Conservation (phyloP, 2,797 vertebrate genomes). For the Micrastur ruficollis region DNA sequence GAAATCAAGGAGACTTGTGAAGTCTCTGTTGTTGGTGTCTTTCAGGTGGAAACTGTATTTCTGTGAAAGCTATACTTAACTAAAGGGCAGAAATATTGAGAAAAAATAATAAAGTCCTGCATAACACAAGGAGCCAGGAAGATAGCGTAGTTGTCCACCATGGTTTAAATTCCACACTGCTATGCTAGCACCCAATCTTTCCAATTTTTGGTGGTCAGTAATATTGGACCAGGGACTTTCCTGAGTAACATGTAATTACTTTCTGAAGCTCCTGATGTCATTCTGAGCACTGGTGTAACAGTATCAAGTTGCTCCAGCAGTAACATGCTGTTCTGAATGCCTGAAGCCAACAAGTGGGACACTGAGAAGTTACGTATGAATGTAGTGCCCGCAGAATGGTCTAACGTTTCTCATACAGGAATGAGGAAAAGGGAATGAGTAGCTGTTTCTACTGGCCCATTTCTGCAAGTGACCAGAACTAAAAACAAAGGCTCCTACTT, state of each 20-base stretch:
- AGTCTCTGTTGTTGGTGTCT: neutral
- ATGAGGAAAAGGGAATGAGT: neutral
- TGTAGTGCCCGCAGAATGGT: neutral
- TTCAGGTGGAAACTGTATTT: neutral
- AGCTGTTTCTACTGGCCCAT: neutral
- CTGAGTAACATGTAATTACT: neutral
- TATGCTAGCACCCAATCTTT: neutral
- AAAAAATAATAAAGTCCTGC: neutral
- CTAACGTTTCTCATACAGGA: neutral
- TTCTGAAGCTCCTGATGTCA: neutral
- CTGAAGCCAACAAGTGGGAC: neutral
- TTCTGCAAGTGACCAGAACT: neutral
- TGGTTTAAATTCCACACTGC: neutral
- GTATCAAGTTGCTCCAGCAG: neutral
- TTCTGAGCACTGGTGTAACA: neutral
- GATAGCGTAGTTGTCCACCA: accelerated
- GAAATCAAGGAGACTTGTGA: neutral
- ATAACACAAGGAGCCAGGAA: neutral
- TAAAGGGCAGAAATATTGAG: neutral
- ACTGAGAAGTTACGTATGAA: neutral
- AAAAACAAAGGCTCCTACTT: neutral
- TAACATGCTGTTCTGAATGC: neutral
- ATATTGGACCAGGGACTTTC: neutral
- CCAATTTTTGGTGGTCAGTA: neutral
- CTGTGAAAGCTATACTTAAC: neutral